Base-by-base conservation (phyloP, 2,113 vertebrate species). In the Myotis brandtii region DNA sequence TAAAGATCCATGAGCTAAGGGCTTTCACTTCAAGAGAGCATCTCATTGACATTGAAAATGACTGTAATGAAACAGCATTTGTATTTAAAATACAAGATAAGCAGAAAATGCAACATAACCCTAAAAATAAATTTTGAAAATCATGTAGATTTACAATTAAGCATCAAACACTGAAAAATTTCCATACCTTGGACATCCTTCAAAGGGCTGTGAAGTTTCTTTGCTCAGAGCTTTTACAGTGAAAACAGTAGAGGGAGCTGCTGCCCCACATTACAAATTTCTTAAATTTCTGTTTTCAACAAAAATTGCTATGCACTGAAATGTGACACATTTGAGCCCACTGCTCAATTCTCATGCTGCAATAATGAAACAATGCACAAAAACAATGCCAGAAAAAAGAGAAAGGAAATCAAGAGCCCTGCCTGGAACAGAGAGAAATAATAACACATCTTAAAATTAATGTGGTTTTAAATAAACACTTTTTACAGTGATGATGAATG, bases 211-310 rank as follows among this genome's bases (percentile, higher is more conserved):
- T 79, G 32, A 13, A 34, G 8, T 14, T 94, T 93, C 72, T 95
- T 40, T 96, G 46, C 80, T 54, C 23, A 80, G 30, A 96, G 40
- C 6, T 75, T 93, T 94, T 20, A 32, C 30, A 70, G 0, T 9
- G 46, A 67, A 56, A 97, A 86, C 99, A 97, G 97, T 98, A 99
- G 99, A 98, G 98, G 98, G 98, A 89, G 98, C 98, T 98, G 98
- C 97, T 97, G 98, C 72, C 93, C 96, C 20, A 97, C 2, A 5
- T 50, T 97, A 96, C 12, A 66, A 1, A 3, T 56, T 79, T 79
- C 10, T 64, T 76, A 75, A 64, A 43, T 95, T 95, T 85, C 43
- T 64, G 40, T 91, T 94, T 97, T 91, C 91, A 95, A 69, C 59
- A 43, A 87, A 92, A 98, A 97, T 95, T 81, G 92, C 81, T 93